Conservation (phyloP, 2,888 invertebrate genomes). For the Eristalinus aeneus region DNA sequence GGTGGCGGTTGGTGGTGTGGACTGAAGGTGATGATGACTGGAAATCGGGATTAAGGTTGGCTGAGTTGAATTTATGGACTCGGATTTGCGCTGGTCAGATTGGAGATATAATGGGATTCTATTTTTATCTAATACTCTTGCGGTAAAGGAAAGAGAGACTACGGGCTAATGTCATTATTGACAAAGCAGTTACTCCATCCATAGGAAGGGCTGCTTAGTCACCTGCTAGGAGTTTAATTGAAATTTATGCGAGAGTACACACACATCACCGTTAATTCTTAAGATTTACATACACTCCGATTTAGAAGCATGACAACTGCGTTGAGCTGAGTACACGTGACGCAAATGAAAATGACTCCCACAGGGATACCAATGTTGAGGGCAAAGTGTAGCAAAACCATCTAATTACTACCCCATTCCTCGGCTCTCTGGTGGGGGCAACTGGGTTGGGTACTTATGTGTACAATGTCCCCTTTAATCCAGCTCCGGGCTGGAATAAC, state of each 20-base stretch:
- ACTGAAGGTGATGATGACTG: background rate
- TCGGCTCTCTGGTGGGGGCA: no score
- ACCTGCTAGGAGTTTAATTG: background rate
- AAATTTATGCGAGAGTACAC: background rate
- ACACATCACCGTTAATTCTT: conserved; percentile 12
- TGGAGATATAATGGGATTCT: background rate
- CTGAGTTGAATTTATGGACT: conserved; percentile 37
- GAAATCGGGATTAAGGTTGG: conserved; percentile 15
- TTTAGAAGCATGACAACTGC: no score
- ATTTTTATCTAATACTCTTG: background rate
- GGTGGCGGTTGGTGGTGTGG: conserved; percentile 9
- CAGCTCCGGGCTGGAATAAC: conserved; percentile 1
- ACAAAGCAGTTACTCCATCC: background rate
- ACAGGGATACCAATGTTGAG: background rate
- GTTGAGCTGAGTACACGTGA: background rate
- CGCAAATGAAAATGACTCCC: background rate
- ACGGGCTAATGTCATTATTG: background rate
- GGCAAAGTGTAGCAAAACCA: conserved; percentile 22
- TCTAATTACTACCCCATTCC: conserved; percentile 35
- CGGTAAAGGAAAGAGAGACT: background rate
- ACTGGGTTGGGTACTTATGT: background rate
- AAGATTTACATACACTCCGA: background rate
- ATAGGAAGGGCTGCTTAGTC: background rate
- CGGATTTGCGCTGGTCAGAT: conserved; percentile 21
- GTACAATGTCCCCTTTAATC: conserved; percentile 15